Evolutionary conservation across 2,113 vertebrate species (phyloP).

Genomic region (Crotophaga sulcirostris): DNA sequence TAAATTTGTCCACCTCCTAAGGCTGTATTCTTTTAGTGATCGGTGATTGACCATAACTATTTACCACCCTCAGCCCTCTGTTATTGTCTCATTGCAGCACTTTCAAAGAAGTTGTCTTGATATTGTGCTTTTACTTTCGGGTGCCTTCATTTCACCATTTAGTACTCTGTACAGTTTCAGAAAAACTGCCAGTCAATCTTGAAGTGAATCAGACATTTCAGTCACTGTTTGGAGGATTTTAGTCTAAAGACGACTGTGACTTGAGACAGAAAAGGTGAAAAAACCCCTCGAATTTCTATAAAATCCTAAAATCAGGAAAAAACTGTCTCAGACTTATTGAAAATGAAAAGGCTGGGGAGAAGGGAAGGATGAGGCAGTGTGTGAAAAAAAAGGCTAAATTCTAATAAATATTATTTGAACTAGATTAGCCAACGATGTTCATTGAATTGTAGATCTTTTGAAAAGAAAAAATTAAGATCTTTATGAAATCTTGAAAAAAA

Average conservation of each 20-base stretch:
- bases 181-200: background rate
- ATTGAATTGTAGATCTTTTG: background rate
- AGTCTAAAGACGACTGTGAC: background rate
- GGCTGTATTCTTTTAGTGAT: no score
- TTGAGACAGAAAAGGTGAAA: background rate
- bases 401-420: background rate
- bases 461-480: background rate
- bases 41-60: no score
- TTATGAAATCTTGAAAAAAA: background rate
- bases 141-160: background rate
- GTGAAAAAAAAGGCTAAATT: background rate
- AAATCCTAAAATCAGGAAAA: background rate
- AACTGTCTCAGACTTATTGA: background rate
- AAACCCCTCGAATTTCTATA: background rate
- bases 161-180: background rate
- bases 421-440: background rate
- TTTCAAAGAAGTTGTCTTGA: background rate
- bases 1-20: no score
- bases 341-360: background rate
- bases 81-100: no score
- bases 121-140: background rate
- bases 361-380: background rate
- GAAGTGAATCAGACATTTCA: background rate
- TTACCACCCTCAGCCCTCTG: no score
- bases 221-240: background rate